phyloP scores from a whole-genome alignment of 2,888 invertebrate species.

The Apotomis capreana region DNA sequence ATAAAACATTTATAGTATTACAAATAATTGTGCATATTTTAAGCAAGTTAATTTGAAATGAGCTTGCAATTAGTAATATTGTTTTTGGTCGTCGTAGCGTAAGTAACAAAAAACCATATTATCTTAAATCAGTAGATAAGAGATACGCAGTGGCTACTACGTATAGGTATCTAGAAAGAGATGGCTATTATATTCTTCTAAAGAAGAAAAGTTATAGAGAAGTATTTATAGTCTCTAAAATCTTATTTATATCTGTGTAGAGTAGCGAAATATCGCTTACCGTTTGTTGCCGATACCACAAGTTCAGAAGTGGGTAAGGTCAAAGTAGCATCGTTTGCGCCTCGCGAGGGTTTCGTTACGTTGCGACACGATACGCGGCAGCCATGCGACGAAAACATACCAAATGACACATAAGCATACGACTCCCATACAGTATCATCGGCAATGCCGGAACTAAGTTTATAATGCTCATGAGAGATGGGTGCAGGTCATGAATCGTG shows the following conservation, averaged over 20 bases:
- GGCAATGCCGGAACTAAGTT: conserved; percentile 25
- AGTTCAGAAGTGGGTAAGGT: conserved; percentile 57
- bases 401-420: conserved; percentile 7
- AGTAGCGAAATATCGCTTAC: conserved; percentile 5
- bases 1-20: conserved; percentile 23
- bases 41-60: conserved; percentile 45
- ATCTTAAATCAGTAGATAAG: no score
- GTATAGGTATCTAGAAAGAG: no score
- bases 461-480: conserved; percentile 26
- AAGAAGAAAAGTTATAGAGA: no score
- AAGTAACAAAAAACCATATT: conserved; percentile 28
- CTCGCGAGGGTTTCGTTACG: conserved; percentile 59
- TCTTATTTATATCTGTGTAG: neutral
- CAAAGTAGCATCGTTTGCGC: conserved; percentile 71
- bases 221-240: no score
- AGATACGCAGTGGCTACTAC: no score
- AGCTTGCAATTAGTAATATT: conserved; percentile 47
- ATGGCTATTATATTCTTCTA: no score
- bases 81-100: conserved; percentile 27
- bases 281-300: conserved; percentile 24
- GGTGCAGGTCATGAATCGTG: conserved; percentile 30
- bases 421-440: conserved; percentile 7
- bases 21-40: conserved; percentile 33
- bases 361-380: conserved; percentile 23
- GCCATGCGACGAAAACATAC: conserved; percentile 21